These are phyloP conservation scores for Caenorhabditis sp. DNA, from an alignment of 2,888 invertebrate genomes.

Conservation along the genomic window DNA sequence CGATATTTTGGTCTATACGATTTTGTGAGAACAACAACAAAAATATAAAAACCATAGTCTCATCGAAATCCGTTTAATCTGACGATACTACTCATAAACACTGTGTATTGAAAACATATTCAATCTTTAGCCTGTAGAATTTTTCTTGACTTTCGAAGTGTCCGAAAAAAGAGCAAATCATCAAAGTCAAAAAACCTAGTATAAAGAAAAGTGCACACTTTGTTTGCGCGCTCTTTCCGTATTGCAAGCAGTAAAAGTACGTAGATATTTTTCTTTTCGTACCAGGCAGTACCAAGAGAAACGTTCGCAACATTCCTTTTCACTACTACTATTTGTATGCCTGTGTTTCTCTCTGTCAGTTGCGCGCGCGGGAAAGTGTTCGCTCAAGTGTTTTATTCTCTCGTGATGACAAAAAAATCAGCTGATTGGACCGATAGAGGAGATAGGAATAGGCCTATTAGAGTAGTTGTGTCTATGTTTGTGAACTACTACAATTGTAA, in stretches of 20 bases:
- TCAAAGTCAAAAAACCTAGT: not conserved
- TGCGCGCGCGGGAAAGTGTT: not conserved
- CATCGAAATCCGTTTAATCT: too few relatives aligned
- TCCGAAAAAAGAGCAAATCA: not conserved
- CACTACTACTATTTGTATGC: not conserved
- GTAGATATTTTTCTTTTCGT: not conserved
- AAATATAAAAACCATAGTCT: too few relatives aligned
- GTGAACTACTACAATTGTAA: not conserved
- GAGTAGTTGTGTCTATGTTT: not conserved
- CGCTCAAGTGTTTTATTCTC: not conserved
- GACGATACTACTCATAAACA: too few relatives aligned
- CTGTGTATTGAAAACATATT: too few relatives aligned
- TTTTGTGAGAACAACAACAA: too few relatives aligned
- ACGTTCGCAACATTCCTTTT: not conserved
- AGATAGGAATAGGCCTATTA: not conserved
- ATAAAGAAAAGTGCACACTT: not conserved
- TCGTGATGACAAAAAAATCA: not conserved
- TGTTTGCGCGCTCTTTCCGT: not conserved
- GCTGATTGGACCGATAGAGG: not conserved
- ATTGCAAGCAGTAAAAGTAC: not conserved
- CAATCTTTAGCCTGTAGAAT: too few relatives aligned
- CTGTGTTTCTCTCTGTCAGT: not conserved
- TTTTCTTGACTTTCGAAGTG: not conserved
- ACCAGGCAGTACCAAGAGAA: not conserved
- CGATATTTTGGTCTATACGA: too few relatives aligned